Conservation (phyloP, 2,797 vertebrate species). For the Hoplostethus atlanticus region DNA sequence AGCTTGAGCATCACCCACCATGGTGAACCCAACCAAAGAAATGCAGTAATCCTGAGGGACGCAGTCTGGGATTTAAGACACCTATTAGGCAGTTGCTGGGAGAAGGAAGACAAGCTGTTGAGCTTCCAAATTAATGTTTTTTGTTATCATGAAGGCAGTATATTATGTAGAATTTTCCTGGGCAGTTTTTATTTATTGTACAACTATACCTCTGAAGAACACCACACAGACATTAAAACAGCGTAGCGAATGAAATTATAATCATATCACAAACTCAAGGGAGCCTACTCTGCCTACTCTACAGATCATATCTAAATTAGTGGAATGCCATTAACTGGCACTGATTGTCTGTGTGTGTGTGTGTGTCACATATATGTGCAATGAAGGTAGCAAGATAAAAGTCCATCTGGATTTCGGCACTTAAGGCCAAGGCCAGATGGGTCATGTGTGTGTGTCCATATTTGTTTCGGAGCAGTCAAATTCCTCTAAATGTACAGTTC, state of each 20-base stretch:
- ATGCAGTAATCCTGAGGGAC: no score
- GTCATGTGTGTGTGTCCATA: not conserved
- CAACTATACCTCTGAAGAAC: not conserved
- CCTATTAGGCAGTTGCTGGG: no score
- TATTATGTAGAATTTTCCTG: no score
- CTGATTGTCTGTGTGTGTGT: not conserved
- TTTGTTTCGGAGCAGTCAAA: not conserved
- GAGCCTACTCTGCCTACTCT: not conserved
- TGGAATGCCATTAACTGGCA: not conserved
- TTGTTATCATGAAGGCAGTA: no score
- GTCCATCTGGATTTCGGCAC: not conserved
- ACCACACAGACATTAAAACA: not conserved
- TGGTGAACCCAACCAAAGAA: no score
- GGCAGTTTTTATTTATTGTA: no score
- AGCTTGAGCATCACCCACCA: no score
- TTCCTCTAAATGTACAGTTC: not conserved
- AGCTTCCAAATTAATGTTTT: no score
- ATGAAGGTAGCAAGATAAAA: not conserved
- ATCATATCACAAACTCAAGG: constrained; percentile 1
- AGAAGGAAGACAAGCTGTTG: no score
- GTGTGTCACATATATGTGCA: not conserved
- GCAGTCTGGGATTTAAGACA: no score
- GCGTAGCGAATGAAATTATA: not conserved
- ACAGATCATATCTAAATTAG: not conserved
- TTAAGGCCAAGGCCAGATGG: constrained; percentile 11